These are phyloP conservation scores for Girardia tigrina DNA, from an alignment of 2,888 invertebrate species.

Conservation along the genomic window DNA sequence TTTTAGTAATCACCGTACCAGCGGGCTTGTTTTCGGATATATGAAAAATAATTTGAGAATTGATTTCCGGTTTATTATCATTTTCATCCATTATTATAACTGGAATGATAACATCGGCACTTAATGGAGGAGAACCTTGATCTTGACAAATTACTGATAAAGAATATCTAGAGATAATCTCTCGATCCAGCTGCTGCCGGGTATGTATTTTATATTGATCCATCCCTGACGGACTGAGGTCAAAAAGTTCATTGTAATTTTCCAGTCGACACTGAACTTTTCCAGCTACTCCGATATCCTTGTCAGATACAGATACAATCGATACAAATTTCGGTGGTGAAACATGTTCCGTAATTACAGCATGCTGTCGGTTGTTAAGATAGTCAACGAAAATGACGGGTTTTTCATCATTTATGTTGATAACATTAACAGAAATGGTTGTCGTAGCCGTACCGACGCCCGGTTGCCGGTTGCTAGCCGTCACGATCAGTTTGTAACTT, in stretches of 20 bases:
- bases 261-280: constrained; percentile 29
- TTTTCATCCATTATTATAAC: constrained; percentile 26
- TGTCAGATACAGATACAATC: constrained; percentile 26
- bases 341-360: constrained; percentile 31
- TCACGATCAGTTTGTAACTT: constrained; percentile 21
- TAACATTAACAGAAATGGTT: constrained; percentile 24
- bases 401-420: constrained; percentile 34
- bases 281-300: constrained; percentile 29
- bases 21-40: constrained; percentile 30
- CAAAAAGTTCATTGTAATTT: constrained; percentile 23
- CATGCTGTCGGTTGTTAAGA: constrained; percentile 32
- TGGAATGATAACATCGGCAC: constrained; percentile 10
- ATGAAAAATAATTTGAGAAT: neutral
- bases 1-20: constrained; percentile 25
- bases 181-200: constrained; percentile 19
- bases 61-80: constrained; percentile 32
- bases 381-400: constrained; percentile 31
- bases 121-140: constrained; percentile 16
- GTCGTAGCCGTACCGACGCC: constrained; percentile 16
- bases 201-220: constrained; percentile 31
- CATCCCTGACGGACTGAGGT: neutral
- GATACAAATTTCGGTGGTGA: constrained; percentile 15
- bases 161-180: neutral
- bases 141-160: constrained; percentile 18
- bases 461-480: constrained; percentile 10